These are phyloP conservation scores for Phainopepla nitens DNA, from an alignment of 2,113 vertebrate species.

Conservation along the genomic window DNA sequence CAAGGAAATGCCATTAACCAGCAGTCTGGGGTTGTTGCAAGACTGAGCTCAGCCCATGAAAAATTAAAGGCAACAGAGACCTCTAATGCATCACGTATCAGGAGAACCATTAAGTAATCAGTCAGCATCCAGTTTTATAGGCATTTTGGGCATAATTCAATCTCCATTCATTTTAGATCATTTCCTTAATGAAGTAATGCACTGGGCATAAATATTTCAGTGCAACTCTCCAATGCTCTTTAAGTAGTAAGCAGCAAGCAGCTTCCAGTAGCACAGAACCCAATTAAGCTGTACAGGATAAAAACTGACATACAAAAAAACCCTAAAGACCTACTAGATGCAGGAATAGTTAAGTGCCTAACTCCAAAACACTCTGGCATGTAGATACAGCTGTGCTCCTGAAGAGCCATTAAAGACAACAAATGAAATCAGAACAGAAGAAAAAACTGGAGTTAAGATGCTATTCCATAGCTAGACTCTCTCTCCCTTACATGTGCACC, in stretches of 20 bases:
- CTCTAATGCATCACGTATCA: slow-evolving; percentile 37
- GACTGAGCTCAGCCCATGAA: slow-evolving; percentile 21
- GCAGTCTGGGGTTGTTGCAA: not conserved
- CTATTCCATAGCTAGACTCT: not conserved
- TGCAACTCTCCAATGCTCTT: slow-evolving; percentile 19
- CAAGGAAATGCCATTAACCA: slow-evolving; percentile 39
- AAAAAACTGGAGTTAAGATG: not conserved
- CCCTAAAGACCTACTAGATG: not conserved
- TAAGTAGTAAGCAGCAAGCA: slow-evolving; percentile 27
- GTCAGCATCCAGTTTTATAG: slow-evolving; percentile 34
- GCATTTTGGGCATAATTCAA: slow-evolving; percentile 57
- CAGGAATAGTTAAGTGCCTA: not conserved
- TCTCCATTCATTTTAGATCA: slow-evolving; percentile 67
- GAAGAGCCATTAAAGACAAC: not conserved
- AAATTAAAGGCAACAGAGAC: slow-evolving; percentile 53
- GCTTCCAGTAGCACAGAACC: not conserved
- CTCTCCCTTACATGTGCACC: not conserved
- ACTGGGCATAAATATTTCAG: slow-evolving; percentile 71
- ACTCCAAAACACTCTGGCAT: not conserved
- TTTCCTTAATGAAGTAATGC: slow-evolving; percentile 63
- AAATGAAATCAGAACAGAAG: not conserved
- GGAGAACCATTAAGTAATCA: slow-evolving; percentile 51
- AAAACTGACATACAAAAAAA: not conserved
- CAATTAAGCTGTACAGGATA: slow-evolving; percentile 45
- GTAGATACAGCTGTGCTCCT: not conserved